phyloP scores from a whole-genome alignment of 1,140 invertebrate species.

The fruit fly (Drosophila melanogaster) region DNA sequence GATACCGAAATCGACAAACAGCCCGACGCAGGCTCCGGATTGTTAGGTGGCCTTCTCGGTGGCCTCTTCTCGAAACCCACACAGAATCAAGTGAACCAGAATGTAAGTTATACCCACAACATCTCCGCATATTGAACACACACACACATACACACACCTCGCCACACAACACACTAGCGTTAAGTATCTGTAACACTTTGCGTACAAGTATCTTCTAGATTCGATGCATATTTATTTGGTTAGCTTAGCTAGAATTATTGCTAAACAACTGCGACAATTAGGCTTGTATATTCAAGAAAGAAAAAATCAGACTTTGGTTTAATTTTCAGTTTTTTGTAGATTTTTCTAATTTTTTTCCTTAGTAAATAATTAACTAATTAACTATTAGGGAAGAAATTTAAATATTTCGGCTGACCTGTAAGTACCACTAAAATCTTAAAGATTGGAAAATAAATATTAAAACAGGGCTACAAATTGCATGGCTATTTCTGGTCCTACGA shows the following conservation, averaged over 20 bases:
- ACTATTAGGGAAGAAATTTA: conserved; percentile 15
- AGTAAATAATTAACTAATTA: conserved; percentile 9
- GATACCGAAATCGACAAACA: conserved; percentile 57
- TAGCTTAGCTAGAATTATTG: conserved; percentile 27
- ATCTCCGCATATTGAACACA: conserved; percentile 57
- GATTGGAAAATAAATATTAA: neutral
- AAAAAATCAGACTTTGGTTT: conserved; percentile 31
- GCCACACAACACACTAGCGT: conserved; percentile 32
- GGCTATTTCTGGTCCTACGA: conserved; percentile 4
- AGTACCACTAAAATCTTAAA: neutral
- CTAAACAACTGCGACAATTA: conserved; percentile 19
- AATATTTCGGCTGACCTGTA: neutral
- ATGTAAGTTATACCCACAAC: conserved; percentile 84
- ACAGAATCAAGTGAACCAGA: conserved; percentile 84
- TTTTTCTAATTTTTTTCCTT: conserved; percentile 16
- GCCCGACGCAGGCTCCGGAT: conserved; percentile 82
- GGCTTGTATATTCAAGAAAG: conserved; percentile 21
- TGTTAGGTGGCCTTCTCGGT: conserved; percentile 84
- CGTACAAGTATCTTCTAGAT: conserved; percentile 50
- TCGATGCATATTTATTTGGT: conserved; percentile 46
- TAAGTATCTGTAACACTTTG: conserved; percentile 54
- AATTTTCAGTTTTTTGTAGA: conserved; percentile 29
- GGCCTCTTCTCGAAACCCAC: conserved; percentile 84
- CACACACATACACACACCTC: conserved; percentile 14
- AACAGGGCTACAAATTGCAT: conserved; percentile 16